phyloP scores from a whole-genome alignment of 2,797 vertebrate species.

The Gallirallus australis region DNA sequence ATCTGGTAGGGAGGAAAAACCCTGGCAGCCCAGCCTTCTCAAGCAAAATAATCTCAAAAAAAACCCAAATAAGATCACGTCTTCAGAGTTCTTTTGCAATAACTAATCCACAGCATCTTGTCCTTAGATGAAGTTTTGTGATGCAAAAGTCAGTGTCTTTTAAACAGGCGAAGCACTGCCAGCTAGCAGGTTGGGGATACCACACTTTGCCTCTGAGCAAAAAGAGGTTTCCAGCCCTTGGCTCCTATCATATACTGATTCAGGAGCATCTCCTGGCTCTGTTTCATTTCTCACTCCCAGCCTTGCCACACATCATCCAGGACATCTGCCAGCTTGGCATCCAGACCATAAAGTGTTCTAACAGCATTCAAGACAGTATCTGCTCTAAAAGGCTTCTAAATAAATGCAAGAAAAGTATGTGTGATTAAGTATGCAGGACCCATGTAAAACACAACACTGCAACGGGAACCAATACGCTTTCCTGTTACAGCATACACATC shows the following conservation, averaged over 20 bases:
- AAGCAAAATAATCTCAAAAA: not conserved
- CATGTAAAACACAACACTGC: not conserved
- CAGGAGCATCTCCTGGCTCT: not conserved
- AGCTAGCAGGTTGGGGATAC: not conserved
- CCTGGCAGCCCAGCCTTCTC: not conserved
- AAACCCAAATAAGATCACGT: not conserved
- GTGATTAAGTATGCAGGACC: not conserved
- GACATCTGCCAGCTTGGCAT: slow-evolving; percentile 50
- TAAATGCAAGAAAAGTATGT: not conserved
- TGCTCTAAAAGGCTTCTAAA: not conserved
- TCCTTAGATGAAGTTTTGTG: not conserved
- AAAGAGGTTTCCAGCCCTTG: slow-evolving; percentile 16
- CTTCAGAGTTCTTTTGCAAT: not conserved
- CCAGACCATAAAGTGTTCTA: not conserved
- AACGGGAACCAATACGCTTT: not conserved
- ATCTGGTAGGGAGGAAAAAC: not conserved
- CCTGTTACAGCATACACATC: not conserved
- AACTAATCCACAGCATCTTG: not conserved
- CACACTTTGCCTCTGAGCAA: slow-evolving; percentile 35
- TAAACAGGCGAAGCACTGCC: not conserved
- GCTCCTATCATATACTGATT: not conserved
- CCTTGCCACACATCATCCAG: not conserved
- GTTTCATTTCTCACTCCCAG: slow-evolving; percentile 6
- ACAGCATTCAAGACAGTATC: not conserved
- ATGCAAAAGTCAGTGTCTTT: not conserved